Conservation (phyloP, 1,140 invertebrate genomes). For the Batillaria attramentaria region DNA sequence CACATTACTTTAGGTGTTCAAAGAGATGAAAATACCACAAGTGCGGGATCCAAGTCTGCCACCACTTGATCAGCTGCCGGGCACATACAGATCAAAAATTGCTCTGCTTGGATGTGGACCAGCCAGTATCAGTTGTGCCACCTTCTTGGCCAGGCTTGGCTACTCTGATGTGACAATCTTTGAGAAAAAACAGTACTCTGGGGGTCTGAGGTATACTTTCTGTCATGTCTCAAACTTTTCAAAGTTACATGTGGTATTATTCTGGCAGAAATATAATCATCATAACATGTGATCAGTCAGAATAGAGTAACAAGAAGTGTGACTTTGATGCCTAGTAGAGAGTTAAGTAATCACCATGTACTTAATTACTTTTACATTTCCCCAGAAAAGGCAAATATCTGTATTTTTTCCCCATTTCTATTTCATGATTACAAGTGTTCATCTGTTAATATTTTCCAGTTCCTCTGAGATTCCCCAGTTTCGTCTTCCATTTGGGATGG, state of each 20-base stretch:
- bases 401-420: too few species aligned
- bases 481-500: slow-evolving; percentile 91
- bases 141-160: slow-evolving; percentile 92
- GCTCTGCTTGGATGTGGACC: slow-evolving; percentile 95
- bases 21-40: slow-evolving; percentile 93
- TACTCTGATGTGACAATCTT: slow-evolving; percentile 94
- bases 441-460: slow-evolving; percentile 74
- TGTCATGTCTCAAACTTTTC: too few species aligned
- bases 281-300: too few species aligned
- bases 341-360: too few species aligned
- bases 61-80: slow-evolving; percentile 71
- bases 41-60: slow-evolving; percentile 80
- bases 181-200: slow-evolving; percentile 89
- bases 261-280: too few species aligned
- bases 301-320: too few species aligned
- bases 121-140: slow-evolving; percentile 96
- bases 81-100: slow-evolving; percentile 82
- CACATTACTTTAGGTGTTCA: slow-evolving; percentile 92
- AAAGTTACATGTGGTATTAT: too few species aligned
- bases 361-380: too few species aligned
- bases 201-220: slow-evolving; percentile 91
- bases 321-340: too few species aligned
- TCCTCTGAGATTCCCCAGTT: slow-evolving; percentile 98
- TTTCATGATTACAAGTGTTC: too few species aligned
- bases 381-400: too few species aligned